A percentile compares a stretch with the other conserved stretches of the same genome.
Conservation (phyloP, 2,113 vertebrate species). For the Forbesichthys papilliferus region DNA sequence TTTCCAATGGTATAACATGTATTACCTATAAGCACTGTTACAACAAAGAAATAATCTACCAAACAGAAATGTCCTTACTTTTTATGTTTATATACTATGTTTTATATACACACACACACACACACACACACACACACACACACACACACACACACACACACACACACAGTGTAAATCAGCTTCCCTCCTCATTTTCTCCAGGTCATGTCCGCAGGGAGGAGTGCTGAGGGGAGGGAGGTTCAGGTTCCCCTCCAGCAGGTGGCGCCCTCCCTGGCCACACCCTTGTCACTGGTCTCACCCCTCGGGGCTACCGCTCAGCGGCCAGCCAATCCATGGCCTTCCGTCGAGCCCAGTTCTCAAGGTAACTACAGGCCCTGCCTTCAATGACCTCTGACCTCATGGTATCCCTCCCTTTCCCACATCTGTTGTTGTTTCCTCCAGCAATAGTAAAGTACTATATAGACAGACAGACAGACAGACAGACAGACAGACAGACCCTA, state of each 20-base stretch:
- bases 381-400: neutral
- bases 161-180: too few relatives aligned
- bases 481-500: too few relatives aligned
- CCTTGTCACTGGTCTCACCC: slow-evolving; percentile 54
- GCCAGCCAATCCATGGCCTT: slow-evolving; percentile 61
- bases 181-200: slow-evolving; percentile 23
- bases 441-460: neutral
- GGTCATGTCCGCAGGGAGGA: slow-evolving; percentile 81
- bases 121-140: too few relatives aligned
- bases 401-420: neutral
- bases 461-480: too few relatives aligned
- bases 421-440: neutral
- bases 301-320: slow-evolving; percentile 39
- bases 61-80: too few relatives aligned
- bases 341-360: slow-evolving; percentile 43
- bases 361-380: slow-evolving; percentile 31
- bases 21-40: too few relatives aligned
- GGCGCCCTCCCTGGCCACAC: slow-evolving; percentile 56
- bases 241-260: slow-evolving; percentile 78
- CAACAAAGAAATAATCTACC: too few relatives aligned
- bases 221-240: slow-evolving; percentile 76
- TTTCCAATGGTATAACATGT: too few relatives aligned
- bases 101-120: too few relatives aligned
- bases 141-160: too few relatives aligned
- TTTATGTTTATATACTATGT: neutral